A percentile compares a stretch with the other conserved stretches of the same genome.
phyloP scores from a whole-genome alignment of 2,797 vertebrate genomes.

The Anguilla megastoma region DNA sequence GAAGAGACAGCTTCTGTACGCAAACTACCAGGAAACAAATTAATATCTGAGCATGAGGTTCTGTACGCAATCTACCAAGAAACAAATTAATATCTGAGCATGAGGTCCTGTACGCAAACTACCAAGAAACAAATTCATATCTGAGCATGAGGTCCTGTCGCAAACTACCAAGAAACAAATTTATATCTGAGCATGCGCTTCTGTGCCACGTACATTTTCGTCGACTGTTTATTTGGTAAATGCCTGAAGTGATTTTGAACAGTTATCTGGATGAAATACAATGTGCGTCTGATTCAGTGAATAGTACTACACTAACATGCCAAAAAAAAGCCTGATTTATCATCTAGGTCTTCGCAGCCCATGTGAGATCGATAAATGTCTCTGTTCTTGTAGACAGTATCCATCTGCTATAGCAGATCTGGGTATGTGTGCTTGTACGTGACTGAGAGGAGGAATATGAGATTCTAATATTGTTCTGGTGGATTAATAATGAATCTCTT shows the following conservation, averaged over 20 bases:
- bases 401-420: slow-evolving; percentile 14
- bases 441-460: neutral
- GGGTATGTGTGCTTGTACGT: neutral
- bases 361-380: neutral
- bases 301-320: neutral
- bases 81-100: neutral
- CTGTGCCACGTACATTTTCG: neutral
- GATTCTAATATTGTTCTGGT: neutral
- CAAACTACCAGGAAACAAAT: neutral
- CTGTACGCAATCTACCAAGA: neutral
- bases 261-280: neutral
- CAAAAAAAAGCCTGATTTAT: neutral
- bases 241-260: neutral
- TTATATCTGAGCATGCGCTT: neutral
- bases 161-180: neutral
- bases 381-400: slow-evolving; percentile 3
- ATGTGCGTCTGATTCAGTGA: neutral
- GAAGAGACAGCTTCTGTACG: too few species aligned
- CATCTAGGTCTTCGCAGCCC: neutral
- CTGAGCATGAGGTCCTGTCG: neutral
- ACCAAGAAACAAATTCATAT: neutral
- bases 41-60: neutral
- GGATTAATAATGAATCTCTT: neutral
- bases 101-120: neutral
- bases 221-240: neutral